Evolutionary conservation across 92 coral and sea anemone species (phyloP).

Genomic region (Galaxea fascicularis): DNA sequence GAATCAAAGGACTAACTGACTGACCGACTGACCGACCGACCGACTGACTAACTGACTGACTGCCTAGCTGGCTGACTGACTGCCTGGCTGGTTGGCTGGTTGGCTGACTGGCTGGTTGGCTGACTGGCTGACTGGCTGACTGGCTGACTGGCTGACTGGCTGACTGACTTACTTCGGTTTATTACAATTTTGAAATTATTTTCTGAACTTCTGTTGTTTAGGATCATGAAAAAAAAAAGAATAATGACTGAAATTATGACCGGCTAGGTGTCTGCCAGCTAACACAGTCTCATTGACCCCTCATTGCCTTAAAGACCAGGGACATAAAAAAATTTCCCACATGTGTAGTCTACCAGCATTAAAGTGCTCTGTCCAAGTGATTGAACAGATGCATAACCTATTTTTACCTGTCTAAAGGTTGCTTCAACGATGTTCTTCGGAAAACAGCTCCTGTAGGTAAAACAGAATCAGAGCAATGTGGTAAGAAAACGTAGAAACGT

Average conservation of each 20-base stretch:
- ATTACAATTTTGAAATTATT: too few relatives aligned
- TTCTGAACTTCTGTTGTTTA: too few relatives aligned
- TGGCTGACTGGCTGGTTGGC: not conserved
- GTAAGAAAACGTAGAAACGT: too few relatives aligned
- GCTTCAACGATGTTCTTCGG: constrained; percentile 94
- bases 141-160: not conserved
- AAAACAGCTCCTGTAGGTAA: constrained; percentile 75
- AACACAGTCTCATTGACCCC: too few relatives aligned
- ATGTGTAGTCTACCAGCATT: too few relatives aligned
- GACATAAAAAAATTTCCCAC: too few relatives aligned
- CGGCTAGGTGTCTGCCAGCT: too few relatives aligned
- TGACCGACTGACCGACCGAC: constrained; percentile 32
- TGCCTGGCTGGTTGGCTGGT: not conserved
- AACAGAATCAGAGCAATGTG: not conserved
- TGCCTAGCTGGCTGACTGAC: not conserved
- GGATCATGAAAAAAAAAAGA: too few relatives aligned
- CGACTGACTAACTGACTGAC: not conserved
- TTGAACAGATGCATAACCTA: not conserved
- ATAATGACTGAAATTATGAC: too few relatives aligned
- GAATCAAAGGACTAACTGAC: not conserved
- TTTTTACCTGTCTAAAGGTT: constrained; percentile 78
- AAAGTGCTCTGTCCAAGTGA: too few relatives aligned
- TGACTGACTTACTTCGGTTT: too few relatives aligned
- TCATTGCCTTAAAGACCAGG: too few relatives aligned
- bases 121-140: not conserved